phyloP scores from a whole-genome alignment of 2,797 vertebrate species.

The Chanos chanos region DNA sequence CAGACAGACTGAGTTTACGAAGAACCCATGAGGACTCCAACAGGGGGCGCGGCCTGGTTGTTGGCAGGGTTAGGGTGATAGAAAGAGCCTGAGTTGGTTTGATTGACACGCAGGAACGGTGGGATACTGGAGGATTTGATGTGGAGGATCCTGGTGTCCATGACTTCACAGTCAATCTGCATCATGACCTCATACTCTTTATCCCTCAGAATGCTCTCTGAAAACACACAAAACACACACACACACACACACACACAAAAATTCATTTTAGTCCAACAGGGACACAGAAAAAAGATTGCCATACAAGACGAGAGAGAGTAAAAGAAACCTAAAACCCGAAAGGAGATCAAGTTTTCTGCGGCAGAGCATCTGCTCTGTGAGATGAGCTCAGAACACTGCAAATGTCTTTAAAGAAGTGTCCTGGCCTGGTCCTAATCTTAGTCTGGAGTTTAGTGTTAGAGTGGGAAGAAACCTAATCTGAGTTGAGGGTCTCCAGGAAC shows the following conservation, averaged over 20 bases:
- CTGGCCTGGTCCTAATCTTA: too few species aligned
- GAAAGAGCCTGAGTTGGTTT: slow-evolving; percentile 63
- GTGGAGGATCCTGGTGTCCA: slow-evolving; percentile 91
- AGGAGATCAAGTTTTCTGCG: too few species aligned
- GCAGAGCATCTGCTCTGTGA: too few species aligned
- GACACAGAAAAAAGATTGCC: too few species aligned
- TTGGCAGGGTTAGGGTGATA: slow-evolving; percentile 70
- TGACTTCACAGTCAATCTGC: slow-evolving; percentile 98
- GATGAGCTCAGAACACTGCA: too few species aligned
- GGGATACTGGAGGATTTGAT: slow-evolving; percentile 91
- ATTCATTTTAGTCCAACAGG: too few species aligned
- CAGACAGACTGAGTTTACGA: slow-evolving; percentile 39
- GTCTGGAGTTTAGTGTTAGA: too few species aligned
- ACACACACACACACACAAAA: slow-evolving; percentile 17
- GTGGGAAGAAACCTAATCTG: too few species aligned
- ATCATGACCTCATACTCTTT: slow-evolving; percentile 95
- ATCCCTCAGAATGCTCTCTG: slow-evolving; percentile 90
- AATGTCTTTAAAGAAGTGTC: too few species aligned
- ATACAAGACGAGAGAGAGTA: too few species aligned
- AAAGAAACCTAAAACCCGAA: too few species aligned
- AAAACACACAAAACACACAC: slow-evolving; percentile 26
- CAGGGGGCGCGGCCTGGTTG: slow-evolving; percentile 55
- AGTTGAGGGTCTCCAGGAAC: too few species aligned
- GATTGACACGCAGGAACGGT: slow-evolving; percentile 82
- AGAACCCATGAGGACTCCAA: slow-evolving; percentile 70